Percentiles rank a stretch among this genome's conserved stretches.
Evolutionary conservation across 2,113 vertebrate genomes (phyloP).

Genomic region (Gymnorhina tibicen): DNA sequence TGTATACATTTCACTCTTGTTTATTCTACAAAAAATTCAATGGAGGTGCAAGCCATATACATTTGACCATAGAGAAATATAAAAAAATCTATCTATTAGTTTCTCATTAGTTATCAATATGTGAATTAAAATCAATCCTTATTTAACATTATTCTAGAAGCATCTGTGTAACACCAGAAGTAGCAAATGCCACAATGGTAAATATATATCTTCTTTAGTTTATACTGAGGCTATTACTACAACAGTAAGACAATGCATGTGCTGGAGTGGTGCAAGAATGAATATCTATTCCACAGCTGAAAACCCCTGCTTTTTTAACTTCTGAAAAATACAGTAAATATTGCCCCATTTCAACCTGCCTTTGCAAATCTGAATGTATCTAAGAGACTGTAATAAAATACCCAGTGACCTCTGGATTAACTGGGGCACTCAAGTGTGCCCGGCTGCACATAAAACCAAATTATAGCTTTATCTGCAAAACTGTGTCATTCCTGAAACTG

Average conservation of each 20-base stretch:
- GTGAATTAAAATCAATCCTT: conserved; percentile 24
- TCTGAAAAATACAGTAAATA: neutral
- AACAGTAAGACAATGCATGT: neutral
- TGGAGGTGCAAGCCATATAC: conserved; percentile 36
- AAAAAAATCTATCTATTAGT: neutral
- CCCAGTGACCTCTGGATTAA: neutral
- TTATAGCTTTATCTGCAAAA: neutral
- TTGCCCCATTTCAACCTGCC: neutral
- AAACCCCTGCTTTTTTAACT: neutral
- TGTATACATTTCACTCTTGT: conserved; percentile 10
- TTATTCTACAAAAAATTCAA: conserved; percentile 54
- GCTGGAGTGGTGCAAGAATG: neutral
- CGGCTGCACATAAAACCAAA: neutral
- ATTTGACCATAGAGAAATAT: conserved; percentile 50
- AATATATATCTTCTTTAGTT: neutral
- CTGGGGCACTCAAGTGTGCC: neutral
- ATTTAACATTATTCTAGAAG: conserved; percentile 11
- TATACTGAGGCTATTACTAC: neutral
- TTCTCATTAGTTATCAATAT: neutral
- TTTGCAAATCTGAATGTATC: neutral
- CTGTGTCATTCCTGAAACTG: neutral
- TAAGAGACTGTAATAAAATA: neutral
- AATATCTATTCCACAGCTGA: neutral
- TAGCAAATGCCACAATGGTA: neutral
- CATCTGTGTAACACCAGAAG: neutral